A percentile compares a stretch with the other conserved stretches of the same genome.
Evolutionary conservation across 2,888 invertebrate genomes (phyloP).

Genomic region (Catocala fraxini): DNA sequence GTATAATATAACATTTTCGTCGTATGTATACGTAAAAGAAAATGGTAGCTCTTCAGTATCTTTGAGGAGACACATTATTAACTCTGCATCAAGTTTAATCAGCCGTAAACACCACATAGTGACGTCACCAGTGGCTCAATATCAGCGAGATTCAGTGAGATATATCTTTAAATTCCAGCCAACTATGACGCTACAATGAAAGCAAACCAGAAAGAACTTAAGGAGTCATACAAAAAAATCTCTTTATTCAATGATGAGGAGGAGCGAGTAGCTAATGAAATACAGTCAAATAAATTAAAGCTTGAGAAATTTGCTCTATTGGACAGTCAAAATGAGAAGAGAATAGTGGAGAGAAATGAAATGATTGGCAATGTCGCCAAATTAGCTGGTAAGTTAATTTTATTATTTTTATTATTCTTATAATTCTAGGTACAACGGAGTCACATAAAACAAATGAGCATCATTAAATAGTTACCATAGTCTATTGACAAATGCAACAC

Average conservation of each 20-base stretch:
- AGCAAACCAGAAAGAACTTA: slow-evolving; percentile 75
- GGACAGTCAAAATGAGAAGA: slow-evolving; percentile 83
- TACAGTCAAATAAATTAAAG: slow-evolving; percentile 77
- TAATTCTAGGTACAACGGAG: no score
- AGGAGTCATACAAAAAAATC: slow-evolving; percentile 76
- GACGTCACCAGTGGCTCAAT: no score
- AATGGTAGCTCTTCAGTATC: no score
- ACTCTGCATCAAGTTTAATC: no score
- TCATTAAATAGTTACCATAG: no score
- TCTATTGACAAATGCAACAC: no score
- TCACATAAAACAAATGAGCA: no score
- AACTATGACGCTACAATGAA: slow-evolving; percentile 74
- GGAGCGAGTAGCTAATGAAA: slow-evolving; percentile 79
- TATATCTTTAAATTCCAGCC: slow-evolving; percentile 47
- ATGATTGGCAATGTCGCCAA: slow-evolving; percentile 76
- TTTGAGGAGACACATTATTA: no score
- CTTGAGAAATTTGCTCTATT: slow-evolving; percentile 76
- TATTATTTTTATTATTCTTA: not conserved
- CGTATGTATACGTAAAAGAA: no score
- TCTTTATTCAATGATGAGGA: slow-evolving; percentile 78
- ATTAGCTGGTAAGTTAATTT: slow-evolving; percentile 65
- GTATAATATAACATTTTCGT: no score
- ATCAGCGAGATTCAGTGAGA: no score
- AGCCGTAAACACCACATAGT: no score
- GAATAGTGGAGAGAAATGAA: slow-evolving; percentile 74